Base-by-base conservation (phyloP, 2,888 invertebrate species). In the Nebria brevicollis region DNA sequence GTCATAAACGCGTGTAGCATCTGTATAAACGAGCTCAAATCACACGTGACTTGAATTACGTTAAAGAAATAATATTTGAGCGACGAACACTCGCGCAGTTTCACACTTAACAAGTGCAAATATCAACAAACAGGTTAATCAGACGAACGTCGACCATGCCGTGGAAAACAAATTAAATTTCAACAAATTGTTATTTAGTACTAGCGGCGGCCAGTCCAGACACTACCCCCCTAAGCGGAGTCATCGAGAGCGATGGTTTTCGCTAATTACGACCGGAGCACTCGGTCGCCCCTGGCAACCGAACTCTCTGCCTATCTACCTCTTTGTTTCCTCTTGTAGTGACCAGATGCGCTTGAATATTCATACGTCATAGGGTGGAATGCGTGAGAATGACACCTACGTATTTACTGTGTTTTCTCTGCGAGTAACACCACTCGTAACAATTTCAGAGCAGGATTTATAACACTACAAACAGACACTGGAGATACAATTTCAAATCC, bases 161-260 rank as follows among this genome's bases (percentile, higher is more conserved):
- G 34, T 34, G 5, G 34, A 34, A 34, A 34, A 34, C 34, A 34
- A 34, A 34, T 68, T 68, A 34, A 77, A 68, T 77, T 77, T 68
- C 77, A 66, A 77, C 77, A 77, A 66, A 77, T 77, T 66, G 77
- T 77, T 68, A 77, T 65, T 65, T 76, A 76, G 65, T 76, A 74
- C 42, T 11, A 13, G n/a, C 13, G 43, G 43, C 42, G 43, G 8
- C 42, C 11, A 15, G 15, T 34, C 34, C 34, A 34, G 34, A 34
- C 34, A 34, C 34, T 34, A 4, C 34, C 34, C 34, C 34, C 34
- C 54, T n/a, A 54, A 11, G 54, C 13, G 13, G 54, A 11, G 54
- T 13, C 8, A 13, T 8, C 2, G 11, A 54, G 13, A 54, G 6
- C 8, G 54, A 54, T 54, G 54, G 13, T 13, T 11, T 13, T 54